Percentiles rank a stretch among this genome's conserved stretches.
phyloP scores from a whole-genome alignment of 1,140 invertebrate genomes.

The Ostrea denselamellosa region DNA sequence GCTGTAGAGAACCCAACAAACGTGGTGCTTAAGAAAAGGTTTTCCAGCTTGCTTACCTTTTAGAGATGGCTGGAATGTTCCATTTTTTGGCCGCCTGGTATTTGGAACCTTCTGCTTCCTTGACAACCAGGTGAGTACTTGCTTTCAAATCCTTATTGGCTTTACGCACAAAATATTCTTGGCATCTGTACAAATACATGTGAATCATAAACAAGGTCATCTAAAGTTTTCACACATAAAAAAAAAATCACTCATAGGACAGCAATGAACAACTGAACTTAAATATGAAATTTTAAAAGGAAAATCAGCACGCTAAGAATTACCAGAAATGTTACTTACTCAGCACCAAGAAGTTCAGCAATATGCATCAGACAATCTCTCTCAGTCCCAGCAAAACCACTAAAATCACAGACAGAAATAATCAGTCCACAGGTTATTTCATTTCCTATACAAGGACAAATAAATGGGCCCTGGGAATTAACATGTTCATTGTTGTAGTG shows the following conservation, averaged over 20 bases:
- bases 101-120: slow-evolving; percentile 86
- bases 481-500: no score
- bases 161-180: slow-evolving; percentile 84
- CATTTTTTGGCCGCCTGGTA: slow-evolving; percentile 91
- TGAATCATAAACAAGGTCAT: not conserved
- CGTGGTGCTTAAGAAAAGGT: no score
- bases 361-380: slow-evolving; percentile 85
- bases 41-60: slow-evolving; percentile 74
- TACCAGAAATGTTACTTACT: slow-evolving; percentile 74
- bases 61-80: slow-evolving; percentile 87
- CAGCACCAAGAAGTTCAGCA: slow-evolving; percentile 86
- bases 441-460: no score
- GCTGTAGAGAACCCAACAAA: no score
- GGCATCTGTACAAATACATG: slow-evolving; percentile 71
- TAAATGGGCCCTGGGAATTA: no score
- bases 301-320: no score
- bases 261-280: no score
- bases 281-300: no score
- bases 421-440: not conserved
- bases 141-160: slow-evolving; percentile 79
- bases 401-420: slow-evolving; percentile 58
- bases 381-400: slow-evolving; percentile 86
- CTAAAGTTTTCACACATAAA: not conserved
- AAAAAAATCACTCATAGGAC: not conserved
- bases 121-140: slow-evolving; percentile 89